phyloP scores from a whole-genome alignment of 2,113 vertebrate genomes.

The Condylura cristata region DNA sequence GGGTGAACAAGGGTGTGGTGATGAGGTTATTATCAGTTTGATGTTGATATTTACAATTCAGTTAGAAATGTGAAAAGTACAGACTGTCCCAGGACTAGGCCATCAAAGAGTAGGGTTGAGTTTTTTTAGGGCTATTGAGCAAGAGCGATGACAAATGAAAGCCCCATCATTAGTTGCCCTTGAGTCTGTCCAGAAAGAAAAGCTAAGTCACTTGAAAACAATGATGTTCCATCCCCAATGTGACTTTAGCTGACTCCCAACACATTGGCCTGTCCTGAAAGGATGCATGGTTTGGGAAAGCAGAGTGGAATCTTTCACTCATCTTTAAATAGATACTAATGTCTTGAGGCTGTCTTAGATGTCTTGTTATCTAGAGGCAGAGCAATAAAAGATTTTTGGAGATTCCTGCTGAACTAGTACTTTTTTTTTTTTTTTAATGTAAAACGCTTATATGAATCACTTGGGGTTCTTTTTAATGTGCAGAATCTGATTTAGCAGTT shows the following conservation, averaged over 20 bases:
- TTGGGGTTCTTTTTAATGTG: background rate
- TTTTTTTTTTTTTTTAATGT: background rate
- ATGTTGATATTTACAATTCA: slow-evolving; percentile 42
- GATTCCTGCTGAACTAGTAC: background rate
- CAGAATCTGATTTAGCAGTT: background rate
- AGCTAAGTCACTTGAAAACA: slow-evolving; percentile 22
- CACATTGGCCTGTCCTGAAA: background rate
- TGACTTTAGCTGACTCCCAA: background rate
- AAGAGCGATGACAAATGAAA: slow-evolving; percentile 59
- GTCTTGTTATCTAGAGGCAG: background rate
- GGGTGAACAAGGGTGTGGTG: slow-evolving; percentile 52
- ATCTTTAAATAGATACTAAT: background rate
- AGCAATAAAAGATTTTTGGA: background rate
- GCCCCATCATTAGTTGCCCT: background rate
- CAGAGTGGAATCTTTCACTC: background rate
- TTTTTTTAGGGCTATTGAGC: slow-evolving; percentile 57
- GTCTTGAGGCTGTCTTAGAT: background rate
- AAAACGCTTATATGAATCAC: background rate
- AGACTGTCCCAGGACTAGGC: slow-evolving; percentile 45
- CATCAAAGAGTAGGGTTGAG: background rate
- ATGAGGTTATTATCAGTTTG: slow-evolving; percentile 20
- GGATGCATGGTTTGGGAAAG: background rate
- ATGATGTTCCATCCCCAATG: background rate
- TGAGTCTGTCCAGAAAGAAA: slow-evolving; percentile 41
- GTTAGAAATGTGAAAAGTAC: slow-evolving; percentile 49